Percentiles rank a stretch among this genome's conserved stretches.
These are phyloP conservation scores for Macropus fuliginosus DNA, from an alignment of 2,797 vertebrate species.

Conservation along the genomic window DNA sequence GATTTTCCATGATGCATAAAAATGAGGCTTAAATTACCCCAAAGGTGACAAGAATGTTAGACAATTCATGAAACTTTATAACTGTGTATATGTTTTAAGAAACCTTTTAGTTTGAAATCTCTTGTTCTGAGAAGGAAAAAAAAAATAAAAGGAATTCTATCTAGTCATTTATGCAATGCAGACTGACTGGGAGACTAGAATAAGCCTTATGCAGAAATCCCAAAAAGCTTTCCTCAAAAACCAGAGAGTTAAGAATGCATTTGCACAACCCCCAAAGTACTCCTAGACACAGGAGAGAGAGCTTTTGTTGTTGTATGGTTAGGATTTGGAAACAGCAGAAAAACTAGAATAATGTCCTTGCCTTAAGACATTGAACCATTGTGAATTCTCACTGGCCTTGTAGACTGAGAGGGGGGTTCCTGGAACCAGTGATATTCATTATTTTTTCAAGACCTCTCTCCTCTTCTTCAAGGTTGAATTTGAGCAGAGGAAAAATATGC, in stretches of 20 bases:
- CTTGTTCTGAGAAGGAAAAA: background rate
- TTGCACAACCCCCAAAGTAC: background rate
- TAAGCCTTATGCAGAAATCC: background rate
- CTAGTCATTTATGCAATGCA: background rate
- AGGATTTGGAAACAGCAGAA: background rate
- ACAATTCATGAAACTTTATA: background rate
- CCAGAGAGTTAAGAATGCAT: background rate
- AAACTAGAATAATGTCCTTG: background rate
- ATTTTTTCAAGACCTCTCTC: background rate
- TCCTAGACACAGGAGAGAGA: background rate
- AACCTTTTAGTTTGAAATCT: slow-evolving; percentile 31
- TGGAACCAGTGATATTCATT: background rate
- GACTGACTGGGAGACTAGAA: background rate
- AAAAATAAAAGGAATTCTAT: background rate
- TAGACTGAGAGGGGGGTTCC: background rate
- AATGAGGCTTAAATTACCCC: slow-evolving; percentile 62
- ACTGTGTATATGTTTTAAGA: background rate
- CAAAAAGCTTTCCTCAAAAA: background rate
- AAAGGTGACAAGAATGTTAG: slow-evolving; percentile 54
- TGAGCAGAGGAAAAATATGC: background rate
- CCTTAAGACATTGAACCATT: background rate
- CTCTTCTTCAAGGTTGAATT: background rate
- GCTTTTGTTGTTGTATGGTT: accelerated
- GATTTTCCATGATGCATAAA: slow-evolving; percentile 54
- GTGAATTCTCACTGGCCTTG: background rate